Conservation (phyloP, 2,113 vertebrate species). For the Sprattus sprattus region DNA sequence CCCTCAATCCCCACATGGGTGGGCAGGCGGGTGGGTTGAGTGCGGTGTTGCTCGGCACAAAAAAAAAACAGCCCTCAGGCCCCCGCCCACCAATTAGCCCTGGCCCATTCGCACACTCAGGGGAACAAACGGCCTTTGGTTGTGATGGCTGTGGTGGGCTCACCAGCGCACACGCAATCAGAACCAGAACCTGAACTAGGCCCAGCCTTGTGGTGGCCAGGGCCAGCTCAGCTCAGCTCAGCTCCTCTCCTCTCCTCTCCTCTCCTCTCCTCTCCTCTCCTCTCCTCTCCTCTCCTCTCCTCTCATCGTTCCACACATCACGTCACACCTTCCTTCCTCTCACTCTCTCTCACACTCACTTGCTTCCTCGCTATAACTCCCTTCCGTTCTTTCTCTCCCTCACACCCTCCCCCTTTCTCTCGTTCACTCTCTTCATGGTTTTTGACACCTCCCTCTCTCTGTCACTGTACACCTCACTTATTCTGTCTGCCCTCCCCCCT, state of each 20-base stretch:
- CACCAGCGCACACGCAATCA: not conserved
- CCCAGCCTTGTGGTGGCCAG: not conserved
- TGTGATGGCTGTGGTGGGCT: not conserved
- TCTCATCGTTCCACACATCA: not conserved
- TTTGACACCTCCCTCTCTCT: not conserved
- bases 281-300: not conserved
- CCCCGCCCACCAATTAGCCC: not conserved
- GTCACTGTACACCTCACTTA: too few relatives aligned
- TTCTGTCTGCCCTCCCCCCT: too few relatives aligned
- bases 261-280: not conserved
- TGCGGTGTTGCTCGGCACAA: not conserved
- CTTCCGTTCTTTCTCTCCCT: not conserved
- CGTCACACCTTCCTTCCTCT: not conserved
- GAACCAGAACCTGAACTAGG: too few relatives aligned
- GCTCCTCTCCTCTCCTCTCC: too few relatives aligned
- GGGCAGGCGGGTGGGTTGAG: not conserved
- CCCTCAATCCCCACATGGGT: constrained; percentile 19
- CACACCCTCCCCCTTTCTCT: not conserved
- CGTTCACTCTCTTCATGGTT: not conserved
- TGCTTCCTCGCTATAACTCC: not conserved
- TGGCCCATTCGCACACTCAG: not conserved
- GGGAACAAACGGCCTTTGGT: not conserved
- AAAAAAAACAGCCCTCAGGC: too few relatives aligned
- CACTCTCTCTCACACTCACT: not conserved
- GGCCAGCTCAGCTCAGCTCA: not conserved